Evolutionary conservation across 2,888 invertebrate genomes (phyloP), one percentile per base, ranked within the genome.

Genomic region (Hyles lineata): DNA sequence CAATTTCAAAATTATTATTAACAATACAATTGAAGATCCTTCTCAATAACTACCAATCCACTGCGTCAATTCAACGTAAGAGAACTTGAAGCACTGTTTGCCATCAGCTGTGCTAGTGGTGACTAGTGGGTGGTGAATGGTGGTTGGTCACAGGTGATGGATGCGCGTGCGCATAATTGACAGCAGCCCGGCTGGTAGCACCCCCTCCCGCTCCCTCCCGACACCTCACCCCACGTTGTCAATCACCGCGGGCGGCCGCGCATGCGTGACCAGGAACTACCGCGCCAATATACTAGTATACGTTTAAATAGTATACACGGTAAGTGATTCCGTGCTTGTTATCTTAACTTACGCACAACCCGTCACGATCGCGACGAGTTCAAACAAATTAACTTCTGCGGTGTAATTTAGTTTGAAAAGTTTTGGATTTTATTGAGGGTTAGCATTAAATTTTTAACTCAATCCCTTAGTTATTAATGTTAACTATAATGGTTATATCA

Each of bases 91-190:
- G 43, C 62, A 62, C 67, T 67, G 67, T 17, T 43, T 43, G 15
- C 4, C 43, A 35, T 62, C 9, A n/a, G 21, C 43, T 21, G n/a
- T 17, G 23, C 2, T 15, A 43, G 43, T 50, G 67, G 67, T 55
- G 55, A 43, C 21, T 50, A 50, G 67, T 55, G n/a, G 55, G 55
- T 50, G 25, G 21, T 60, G 25, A 60, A 25, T 60, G 75, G 71
- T 74, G 75, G 80, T 74, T 79, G 78, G 76, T 35, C 70, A 32
- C 74, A 74, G 4, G 81, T 87, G 87, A 85, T 83, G 83, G 86
- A 87, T 84, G 86, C 80, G 82, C 83, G 79, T 75, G 81, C 86
- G 78, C 80, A 78, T 87, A 87, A 87, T 87, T 88, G 88, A 87
- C 87, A 88, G 86, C 80, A 78, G 79, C 83, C 74, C 75, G 81